phyloP scores from a whole-genome alignment of 2,888 invertebrate genomes.

The Cataglyphis albicans region DNA sequence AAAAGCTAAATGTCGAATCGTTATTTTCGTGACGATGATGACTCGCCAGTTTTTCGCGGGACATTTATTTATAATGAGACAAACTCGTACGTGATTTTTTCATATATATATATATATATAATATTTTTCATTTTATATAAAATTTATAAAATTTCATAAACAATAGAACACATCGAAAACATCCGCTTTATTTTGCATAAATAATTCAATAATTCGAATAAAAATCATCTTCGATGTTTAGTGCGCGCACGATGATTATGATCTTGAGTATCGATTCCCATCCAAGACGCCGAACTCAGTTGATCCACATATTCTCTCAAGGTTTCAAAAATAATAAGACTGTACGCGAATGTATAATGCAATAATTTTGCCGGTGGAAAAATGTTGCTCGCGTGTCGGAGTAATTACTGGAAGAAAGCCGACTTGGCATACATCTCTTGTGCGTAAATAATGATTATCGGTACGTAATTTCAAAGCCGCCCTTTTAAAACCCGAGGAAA shows the following conservation, averaged over 20 bases:
- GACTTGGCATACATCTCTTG: conserved; percentile 1
- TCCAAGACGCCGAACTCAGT: conserved; percentile 12
- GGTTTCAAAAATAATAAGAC: conserved; percentile 25
- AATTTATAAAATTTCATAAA: neutral
- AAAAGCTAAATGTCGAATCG: conserved; percentile 55
- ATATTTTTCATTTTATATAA: neutral
- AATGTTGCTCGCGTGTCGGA: conserved; percentile 27
- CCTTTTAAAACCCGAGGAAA: conserved; percentile 7
- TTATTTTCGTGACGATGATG: conserved; percentile 60
- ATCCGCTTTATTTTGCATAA: neutral
- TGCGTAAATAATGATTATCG: conserved; percentile 41
- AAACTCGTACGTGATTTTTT: neutral
- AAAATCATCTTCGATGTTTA: neutral
- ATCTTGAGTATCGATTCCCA: conserved; percentile 19
- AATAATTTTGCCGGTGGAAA: conserved; percentile 30
- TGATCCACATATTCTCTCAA: conserved; percentile 5
- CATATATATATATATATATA: neutral
- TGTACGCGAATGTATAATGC: conserved; percentile 20
- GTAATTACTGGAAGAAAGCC: conserved; percentile 43
- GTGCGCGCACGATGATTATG: conserved; percentile 21
- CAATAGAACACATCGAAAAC: too few relatives aligned
- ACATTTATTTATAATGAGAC: conserved; percentile 53
- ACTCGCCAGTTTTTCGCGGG: conserved; percentile 52
- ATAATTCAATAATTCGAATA: neutral
- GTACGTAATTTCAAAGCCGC: conserved; percentile 34